These are phyloP conservation scores for Baccha elongata DNA, from an alignment of 2,888 invertebrate genomes.

Conservation along the genomic window DNA sequence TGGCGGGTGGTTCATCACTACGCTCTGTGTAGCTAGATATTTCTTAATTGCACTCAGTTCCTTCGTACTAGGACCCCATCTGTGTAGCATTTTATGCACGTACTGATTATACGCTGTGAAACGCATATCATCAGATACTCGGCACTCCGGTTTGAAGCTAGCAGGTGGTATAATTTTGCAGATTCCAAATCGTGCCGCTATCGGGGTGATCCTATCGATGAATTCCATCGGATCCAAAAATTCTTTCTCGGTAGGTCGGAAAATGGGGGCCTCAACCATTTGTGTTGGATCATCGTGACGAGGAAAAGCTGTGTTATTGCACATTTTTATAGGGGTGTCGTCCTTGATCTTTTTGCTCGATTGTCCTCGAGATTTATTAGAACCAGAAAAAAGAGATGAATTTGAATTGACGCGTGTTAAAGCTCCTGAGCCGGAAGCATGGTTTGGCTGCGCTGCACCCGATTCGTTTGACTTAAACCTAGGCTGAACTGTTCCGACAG, in stretches of 20 bases:
- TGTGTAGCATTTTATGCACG: constrained; percentile 91
- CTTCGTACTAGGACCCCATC: constrained; percentile 94
- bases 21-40: constrained; percentile 90
- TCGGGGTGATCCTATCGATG: constrained; percentile 89
- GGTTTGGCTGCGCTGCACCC: constrained; percentile 64
- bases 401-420: constrained; percentile 81
- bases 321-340: constrained; percentile 81
- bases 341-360: constrained; percentile 82
- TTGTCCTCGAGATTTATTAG: constrained; percentile 80
- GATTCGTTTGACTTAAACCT: constrained; percentile 79
- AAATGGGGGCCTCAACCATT: constrained; percentile 90
- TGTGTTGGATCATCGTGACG: constrained; percentile 83
- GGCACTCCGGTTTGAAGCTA: constrained; percentile 91
- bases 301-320: constrained; percentile 83
- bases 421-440: constrained; percentile 73
- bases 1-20: constrained; percentile 89
- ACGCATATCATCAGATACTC: constrained; percentile 91
- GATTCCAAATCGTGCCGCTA: constrained; percentile 91
- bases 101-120: constrained; percentile 96
- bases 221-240: constrained; percentile 94
- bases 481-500: constrained; percentile 84
- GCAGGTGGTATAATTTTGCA: constrained; percentile 94
- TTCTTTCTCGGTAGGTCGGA: constrained; percentile 91
- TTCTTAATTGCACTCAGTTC: constrained; percentile 93
- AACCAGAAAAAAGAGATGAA: constrained; percentile 81